Base-by-base conservation (phyloP, 30 jellyfish, hydroid and myxozoan genomes). In the Turritopsis dohrnii region DNA sequence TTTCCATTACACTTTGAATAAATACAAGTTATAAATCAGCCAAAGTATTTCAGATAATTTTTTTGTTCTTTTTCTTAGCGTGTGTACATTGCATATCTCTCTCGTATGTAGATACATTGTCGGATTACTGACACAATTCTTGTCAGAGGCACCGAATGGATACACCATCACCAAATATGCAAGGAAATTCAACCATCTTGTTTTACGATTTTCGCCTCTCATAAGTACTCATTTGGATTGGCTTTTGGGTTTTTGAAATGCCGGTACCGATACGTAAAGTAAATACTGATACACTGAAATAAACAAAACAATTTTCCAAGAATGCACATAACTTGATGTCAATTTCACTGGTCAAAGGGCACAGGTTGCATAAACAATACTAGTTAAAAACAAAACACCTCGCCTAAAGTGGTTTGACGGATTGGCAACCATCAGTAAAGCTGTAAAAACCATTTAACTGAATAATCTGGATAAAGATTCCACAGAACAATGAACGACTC, bases 181-280 rank as follows among this genome's bases (percentile, higher is more conserved):
- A 5, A 41, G 13, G 13, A 5, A 41, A 3, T 41, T 41, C 13
- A 41, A 41, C 60, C 5, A 41, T 41, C 60, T 5, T 3, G 13
- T 41, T 3, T 41, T 5, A 41, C 60, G 60, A 13, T 41, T 41
- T 13, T 41, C 60, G n/a, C n/a, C n/a, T n/a, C 52, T 85, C 84
- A 90, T 76, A 91, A 72, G 88, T 69, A 93, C 13, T 87, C 89
- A 54, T 87, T 84, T 20, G 96, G 96, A 83, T 88, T 88, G n/a
- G 96, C 95, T 23, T 74, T 66, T 0, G 98, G 98, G 76, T 93
- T 88, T 69, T 95, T 79, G 25, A 85, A 29, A 77, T 93, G 96
- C 8, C 98, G 93, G 85, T 73, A 93, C 28, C 66, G 71, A 88
- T 80, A 84, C 71, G 96, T 93, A 66, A 93, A 84, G 87, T 85